Evolutionary conservation across 2,888 invertebrate species (phyloP).

Genomic region (Argyresthia albistria): DNA sequence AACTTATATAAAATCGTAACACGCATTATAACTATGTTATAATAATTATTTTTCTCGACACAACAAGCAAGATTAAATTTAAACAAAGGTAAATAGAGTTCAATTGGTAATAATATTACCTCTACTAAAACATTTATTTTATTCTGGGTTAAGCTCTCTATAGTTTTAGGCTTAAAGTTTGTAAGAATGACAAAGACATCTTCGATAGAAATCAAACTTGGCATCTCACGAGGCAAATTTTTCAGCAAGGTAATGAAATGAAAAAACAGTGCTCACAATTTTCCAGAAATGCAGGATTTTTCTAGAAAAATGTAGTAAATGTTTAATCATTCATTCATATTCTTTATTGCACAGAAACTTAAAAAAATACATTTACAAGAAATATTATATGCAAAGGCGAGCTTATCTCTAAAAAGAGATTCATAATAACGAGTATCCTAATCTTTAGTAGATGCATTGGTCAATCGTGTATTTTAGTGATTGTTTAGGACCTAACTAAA

Average conservation of each 20-base stretch:
- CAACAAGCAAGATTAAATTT: constrained; percentile 63
- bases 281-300: constrained; percentile 30
- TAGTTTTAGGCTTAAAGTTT: constrained; percentile 59
- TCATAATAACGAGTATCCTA: too few species aligned
- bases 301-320: neutral
- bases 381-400: too few species aligned
- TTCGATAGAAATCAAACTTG: constrained; percentile 13
- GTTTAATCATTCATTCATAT: too few species aligned
- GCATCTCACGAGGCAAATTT: neutral
- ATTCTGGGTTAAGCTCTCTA: constrained; percentile 65
- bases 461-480: too few species aligned
- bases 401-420: too few species aligned
- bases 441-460: too few species aligned
- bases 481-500: too few species aligned
- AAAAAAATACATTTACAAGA: too few species aligned
- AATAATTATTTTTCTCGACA: constrained; percentile 35
- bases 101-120: constrained; percentile 54
- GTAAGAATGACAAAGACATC: constrained; percentile 51
- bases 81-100: constrained; percentile 66
- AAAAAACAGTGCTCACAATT: neutral
- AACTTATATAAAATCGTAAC: constrained; percentile 28
- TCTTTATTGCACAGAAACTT: too few species aligned
- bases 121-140: constrained; percentile 65
- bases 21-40: constrained; percentile 50
- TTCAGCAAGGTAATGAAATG: too few species aligned